phyloP scores from a whole-genome alignment of 2,888 invertebrate species.

The Cylindroiulus punctatus region DNA sequence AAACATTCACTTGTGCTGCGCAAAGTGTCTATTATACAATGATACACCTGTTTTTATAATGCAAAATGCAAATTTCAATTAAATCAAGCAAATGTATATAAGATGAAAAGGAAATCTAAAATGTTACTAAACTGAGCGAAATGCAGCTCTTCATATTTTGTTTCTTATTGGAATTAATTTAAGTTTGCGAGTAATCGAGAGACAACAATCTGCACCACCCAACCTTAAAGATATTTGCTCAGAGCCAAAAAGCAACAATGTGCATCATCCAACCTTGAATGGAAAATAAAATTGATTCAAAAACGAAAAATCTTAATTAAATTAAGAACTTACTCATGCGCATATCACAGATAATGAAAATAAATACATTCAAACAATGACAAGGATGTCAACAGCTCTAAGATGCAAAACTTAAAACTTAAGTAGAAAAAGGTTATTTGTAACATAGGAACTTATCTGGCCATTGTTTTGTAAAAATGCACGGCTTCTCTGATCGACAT shows the following conservation, averaged over 20 bases:
- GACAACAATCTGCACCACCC: too few species aligned
- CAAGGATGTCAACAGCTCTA: neutral
- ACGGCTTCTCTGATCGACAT: neutral
- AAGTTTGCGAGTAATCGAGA: too few species aligned
- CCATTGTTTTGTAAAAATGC: slow-evolving; percentile 35
- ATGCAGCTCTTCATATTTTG: too few species aligned
- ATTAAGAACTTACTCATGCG: neutral
- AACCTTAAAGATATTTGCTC: neutral
- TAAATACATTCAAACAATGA: slow-evolving; percentile 29
- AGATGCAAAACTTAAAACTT: neutral
- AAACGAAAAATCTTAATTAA: neutral
- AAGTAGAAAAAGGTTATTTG: neutral
- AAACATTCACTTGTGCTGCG: too few species aligned
- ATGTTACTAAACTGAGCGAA: too few species aligned
- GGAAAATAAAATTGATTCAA: neutral
- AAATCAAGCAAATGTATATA: too few species aligned
- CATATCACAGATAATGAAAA: neutral
- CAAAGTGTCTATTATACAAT: too few species aligned
- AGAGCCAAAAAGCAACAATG: neutral
- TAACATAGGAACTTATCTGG: neutral
- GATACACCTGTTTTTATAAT: too few species aligned
- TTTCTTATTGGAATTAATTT: neutral
- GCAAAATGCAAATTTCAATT: too few species aligned
- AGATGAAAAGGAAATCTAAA: too few species aligned
- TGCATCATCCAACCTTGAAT: neutral